Percentiles rank a stretch among this genome's conserved stretches.
phyloP scores from a whole-genome alignment of 2,113 vertebrate species.

The Haemorhous mexicanus region DNA sequence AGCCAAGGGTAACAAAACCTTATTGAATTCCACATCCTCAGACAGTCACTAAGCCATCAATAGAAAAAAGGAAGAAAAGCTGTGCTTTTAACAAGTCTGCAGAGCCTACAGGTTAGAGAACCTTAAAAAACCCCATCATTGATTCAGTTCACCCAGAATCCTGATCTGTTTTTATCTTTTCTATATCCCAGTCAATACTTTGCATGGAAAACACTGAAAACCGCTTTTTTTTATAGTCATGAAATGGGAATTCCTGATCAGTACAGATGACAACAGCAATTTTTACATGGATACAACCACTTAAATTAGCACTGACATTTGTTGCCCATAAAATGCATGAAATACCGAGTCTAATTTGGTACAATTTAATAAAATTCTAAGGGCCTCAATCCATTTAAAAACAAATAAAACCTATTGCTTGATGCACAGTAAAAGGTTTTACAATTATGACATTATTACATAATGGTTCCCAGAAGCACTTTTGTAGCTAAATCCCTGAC shows the following conservation, averaged over 20 bases:
- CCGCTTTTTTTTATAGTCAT: background rate
- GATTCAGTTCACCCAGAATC: background rate
- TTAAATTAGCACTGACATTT: background rate
- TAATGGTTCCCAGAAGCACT: constrained; percentile 22
- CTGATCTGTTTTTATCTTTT: background rate
- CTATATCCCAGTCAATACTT: background rate
- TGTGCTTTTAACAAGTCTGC: background rate
- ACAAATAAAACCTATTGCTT: background rate
- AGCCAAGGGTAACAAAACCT: background rate
- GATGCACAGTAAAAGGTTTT: background rate
- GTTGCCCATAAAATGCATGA: background rate
- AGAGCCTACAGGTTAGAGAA: background rate
- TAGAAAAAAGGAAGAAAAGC: background rate
- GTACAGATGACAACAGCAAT: background rate
- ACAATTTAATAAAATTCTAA: background rate
- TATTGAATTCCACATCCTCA: background rate
- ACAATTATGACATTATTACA: constrained; percentile 27
- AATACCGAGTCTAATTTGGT: background rate
- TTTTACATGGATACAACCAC: background rate
- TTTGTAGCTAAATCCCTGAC: background rate
- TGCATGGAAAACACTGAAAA: background rate
- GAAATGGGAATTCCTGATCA: background rate
- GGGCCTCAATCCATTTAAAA: constrained; percentile 5
- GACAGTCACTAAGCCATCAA: background rate
- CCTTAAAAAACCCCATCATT: background rate